Evolutionary conservation across 2,113 vertebrate species (phyloP).

Genomic region (Turnix velox): DNA sequence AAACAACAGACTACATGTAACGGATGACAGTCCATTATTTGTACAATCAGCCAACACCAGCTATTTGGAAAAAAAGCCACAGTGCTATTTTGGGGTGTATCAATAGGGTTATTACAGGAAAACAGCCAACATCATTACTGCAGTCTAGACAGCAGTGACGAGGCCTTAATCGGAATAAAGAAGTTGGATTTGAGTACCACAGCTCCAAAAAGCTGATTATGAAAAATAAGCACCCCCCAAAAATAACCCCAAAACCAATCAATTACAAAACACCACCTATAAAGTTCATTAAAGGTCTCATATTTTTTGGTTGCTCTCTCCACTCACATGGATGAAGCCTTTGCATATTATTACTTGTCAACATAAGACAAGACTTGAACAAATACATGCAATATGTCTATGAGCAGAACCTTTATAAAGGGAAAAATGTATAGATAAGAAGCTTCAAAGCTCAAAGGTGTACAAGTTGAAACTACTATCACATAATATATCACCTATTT

Average conservation of each 20-base stretch:
- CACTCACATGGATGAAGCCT: neutral
- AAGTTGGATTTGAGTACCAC: constrained; percentile 1
- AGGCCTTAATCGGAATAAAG: constrained; percentile 34
- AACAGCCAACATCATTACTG: constrained; percentile 37
- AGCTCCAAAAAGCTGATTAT: neutral
- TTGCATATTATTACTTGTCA: neutral
- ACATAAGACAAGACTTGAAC: neutral
- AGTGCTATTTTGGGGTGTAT: neutral
- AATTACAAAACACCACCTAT: neutral
- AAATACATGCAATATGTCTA: neutral
- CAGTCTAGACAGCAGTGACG: constrained; percentile 33
- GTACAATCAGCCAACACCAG: neutral
- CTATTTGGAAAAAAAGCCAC: neutral
- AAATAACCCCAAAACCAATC: neutral
- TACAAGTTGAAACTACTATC: neutral
- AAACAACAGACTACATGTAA: neutral
- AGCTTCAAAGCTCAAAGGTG: neutral
- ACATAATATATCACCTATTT: neutral
- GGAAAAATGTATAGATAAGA: neutral
- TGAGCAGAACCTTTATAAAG: neutral
- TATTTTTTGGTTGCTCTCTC: neutral
- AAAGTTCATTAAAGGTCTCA: neutral
- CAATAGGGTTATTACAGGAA: constrained; percentile 12
- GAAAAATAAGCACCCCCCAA: neutral
- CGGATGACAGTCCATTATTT: neutral